phyloP scores from a whole-genome alignment of 2,888 invertebrate genomes.

The Arge pagana region DNA sequence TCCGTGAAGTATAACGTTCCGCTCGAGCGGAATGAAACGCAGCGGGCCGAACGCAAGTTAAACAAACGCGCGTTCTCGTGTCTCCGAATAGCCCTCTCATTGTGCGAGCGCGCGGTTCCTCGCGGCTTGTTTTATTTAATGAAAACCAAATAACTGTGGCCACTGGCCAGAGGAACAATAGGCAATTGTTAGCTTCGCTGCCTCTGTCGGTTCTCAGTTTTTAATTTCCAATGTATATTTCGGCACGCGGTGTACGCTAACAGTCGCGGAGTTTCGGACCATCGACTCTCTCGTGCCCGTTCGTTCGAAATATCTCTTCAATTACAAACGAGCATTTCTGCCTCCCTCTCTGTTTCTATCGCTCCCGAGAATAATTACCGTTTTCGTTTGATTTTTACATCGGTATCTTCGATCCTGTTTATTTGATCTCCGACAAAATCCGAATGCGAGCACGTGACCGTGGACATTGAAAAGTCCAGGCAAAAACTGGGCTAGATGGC shows the following conservation, averaged over 20 bases:
- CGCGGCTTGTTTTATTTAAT: constrained; percentile 43
- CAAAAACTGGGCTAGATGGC: no score
- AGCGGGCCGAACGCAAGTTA: constrained; percentile 17
- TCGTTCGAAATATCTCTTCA: not conserved
- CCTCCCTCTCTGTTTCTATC: not conserved
- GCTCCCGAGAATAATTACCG: no score
- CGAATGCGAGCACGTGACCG: no score
- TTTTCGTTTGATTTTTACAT: no score
- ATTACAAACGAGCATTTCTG: not conserved
- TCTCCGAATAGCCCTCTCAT: not conserved
- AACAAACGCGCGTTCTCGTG: constrained; percentile 14
- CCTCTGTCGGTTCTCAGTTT: not conserved
- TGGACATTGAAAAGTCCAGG: no score
- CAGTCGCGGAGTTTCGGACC: not conserved
- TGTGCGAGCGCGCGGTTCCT: constrained; percentile 1
- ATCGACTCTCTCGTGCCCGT: not conserved
- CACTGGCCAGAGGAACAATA: no score
- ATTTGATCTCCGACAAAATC: no score
- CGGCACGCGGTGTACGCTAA: not conserved
- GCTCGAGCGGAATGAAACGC: constrained; percentile 9
- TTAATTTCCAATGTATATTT: not conserved
- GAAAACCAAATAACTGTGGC: constrained; percentile 41
- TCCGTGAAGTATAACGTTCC: not conserved
- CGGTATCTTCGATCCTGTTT: no score
- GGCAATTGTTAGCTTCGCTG: no score